phyloP scores from a whole-genome alignment of 23 tunicate genomes.

The Halocynthia aurantium region DNA sequence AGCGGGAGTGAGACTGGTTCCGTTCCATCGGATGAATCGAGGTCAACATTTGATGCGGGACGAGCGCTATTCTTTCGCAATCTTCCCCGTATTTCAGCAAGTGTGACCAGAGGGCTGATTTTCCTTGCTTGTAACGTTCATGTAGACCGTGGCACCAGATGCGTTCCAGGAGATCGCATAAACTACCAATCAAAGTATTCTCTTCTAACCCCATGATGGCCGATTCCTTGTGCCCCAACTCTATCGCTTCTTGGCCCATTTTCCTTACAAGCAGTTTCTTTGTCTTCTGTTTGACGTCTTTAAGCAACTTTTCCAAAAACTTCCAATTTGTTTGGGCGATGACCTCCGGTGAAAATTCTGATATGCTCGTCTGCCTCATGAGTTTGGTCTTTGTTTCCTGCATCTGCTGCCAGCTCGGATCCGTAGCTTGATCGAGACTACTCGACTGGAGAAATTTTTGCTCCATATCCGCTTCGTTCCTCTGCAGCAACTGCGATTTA shows the following conservation, averaged over 20 bases:
- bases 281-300: slow-evolving; percentile 66
- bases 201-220: slow-evolving; percentile 63
- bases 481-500: not conserved
- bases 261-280: slow-evolving; percentile 78
- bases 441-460: not conserved
- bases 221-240: slow-evolving; percentile 61
- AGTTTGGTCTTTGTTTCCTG: slow-evolving; percentile 8
- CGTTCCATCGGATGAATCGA: no score
- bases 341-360: slow-evolving; percentile 72
- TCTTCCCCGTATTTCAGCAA: slow-evolving; percentile 41
- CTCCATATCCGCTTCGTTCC: not conserved
- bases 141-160: slow-evolving; percentile 93
- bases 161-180: slow-evolving; percentile 90
- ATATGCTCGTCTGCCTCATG: slow-evolving; percentile 60
- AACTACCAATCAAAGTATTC: slow-evolving; percentile 86
- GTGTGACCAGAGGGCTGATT: slow-evolving; percentile 94
- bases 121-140: slow-evolving; percentile 64
- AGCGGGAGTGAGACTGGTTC: no score
- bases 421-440: not conserved
- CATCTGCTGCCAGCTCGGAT: not conserved
- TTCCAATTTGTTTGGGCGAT: slow-evolving; percentile 88
- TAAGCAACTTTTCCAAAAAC: slow-evolving; percentile 66
- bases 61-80: slow-evolving; percentile 4
- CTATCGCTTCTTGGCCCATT: slow-evolving; percentile 82
- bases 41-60: not conserved